Evolutionary conservation across 2,113 vertebrate species (phyloP).

Genomic region (Rallus limicola): DNA sequence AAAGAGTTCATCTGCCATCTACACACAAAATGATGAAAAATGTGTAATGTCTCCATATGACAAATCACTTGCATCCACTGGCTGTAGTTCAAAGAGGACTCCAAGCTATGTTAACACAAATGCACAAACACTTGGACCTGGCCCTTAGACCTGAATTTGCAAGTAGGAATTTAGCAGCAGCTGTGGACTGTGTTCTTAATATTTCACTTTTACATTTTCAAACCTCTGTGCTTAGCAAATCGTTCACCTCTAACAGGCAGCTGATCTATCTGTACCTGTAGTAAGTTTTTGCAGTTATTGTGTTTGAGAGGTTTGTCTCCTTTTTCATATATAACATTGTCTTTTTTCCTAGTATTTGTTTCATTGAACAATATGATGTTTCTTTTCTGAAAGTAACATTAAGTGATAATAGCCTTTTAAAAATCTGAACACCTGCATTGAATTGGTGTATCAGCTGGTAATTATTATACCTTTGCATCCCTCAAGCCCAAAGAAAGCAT

Average conservation of each 20-base stretch:
- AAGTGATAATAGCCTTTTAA: not conserved
- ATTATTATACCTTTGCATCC: not conserved
- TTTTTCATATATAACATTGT: not conserved
- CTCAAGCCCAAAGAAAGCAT: not conserved
- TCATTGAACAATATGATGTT: not conserved
- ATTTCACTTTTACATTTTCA: not conserved
- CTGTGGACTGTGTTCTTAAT: not conserved
- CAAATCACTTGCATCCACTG: not conserved
- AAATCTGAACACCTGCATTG: not conserved
- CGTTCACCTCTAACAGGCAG: not conserved
- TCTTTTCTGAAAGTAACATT: not conserved
- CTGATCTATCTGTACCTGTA: not conserved
- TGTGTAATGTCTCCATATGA: accelerated
- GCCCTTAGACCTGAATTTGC: not conserved
- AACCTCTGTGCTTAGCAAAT: not conserved
- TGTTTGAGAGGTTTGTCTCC: not conserved
- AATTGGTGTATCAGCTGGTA: not conserved
- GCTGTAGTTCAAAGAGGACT: not conserved
- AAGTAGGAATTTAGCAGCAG: not conserved
- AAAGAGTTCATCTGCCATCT: not conserved
- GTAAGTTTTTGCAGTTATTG: not conserved
- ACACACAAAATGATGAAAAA: not conserved
- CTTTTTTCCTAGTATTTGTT: not conserved
- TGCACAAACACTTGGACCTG: not conserved
- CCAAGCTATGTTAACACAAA: not conserved